Percentiles rank a stretch among this genome's conserved stretches.
Conservation (phyloP, 1,140 invertebrate species). For the Caenorhabditis remanei region DNA sequence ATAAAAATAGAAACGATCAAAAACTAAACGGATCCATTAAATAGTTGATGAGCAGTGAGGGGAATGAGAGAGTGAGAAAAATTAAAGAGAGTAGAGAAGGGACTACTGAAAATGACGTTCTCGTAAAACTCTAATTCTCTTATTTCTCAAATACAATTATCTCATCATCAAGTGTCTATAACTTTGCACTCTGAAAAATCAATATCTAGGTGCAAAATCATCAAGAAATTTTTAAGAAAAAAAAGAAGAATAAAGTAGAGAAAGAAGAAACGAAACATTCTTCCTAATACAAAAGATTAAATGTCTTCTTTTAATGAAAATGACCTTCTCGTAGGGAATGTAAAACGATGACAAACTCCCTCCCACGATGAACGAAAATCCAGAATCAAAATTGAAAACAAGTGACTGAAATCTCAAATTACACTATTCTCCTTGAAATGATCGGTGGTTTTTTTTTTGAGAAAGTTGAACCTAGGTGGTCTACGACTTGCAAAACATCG, state of each 20-base stretch:
- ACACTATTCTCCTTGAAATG: background rate
- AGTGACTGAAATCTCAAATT: background rate
- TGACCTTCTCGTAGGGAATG: background rate
- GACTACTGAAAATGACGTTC: slow-evolving; percentile 8
- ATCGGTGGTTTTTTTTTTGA: no score
- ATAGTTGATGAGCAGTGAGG: no score
- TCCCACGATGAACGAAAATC: background rate
- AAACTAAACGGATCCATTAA: slow-evolving; percentile 19
- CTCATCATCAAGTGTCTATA: no score
- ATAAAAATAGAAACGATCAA: background rate
- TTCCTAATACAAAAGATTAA: background rate
- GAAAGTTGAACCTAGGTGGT: no score
- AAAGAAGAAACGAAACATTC: background rate
- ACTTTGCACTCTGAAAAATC: background rate
- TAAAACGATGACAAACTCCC: slow-evolving; percentile 2
- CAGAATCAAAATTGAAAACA: background rate
- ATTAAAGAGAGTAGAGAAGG: background rate
- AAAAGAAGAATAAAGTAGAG: background rate
- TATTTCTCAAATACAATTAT: background rate
- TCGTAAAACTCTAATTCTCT: background rate
- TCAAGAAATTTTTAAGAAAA: background rate
- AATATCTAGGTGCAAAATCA: background rate
- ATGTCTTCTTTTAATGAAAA: slow-evolving; percentile 7
- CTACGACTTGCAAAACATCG: no score
- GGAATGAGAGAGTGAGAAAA: background rate